phyloP scores from a whole-genome alignment of 2,888 invertebrate species.

The Tachina fera region DNA sequence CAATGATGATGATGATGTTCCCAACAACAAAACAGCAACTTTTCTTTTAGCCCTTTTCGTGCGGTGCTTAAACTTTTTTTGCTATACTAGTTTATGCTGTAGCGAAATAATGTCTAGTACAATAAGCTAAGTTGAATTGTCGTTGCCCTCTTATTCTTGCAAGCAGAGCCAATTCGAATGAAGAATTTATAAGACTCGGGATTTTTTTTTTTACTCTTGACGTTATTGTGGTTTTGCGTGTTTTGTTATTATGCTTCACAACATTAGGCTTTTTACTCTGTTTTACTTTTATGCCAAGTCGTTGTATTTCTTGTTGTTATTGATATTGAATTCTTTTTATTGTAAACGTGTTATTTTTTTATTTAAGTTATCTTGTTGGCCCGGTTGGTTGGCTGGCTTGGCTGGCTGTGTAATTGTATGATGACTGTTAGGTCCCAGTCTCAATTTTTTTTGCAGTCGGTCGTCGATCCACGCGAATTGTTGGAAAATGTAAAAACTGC shows the following conservation, averaged over 20 bases:
- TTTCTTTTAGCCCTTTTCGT: constrained; percentile 41
- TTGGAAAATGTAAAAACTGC: constrained; percentile 67
- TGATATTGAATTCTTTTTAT: constrained; percentile 43
- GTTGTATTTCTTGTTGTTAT: constrained; percentile 34
- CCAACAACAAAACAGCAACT: constrained; percentile 35
- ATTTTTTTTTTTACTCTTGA: constrained; percentile 25
- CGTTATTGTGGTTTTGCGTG: constrained; percentile 70
- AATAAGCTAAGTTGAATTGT: constrained; percentile 26
- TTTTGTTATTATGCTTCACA: constrained; percentile 71
- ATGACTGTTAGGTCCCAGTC: constrained; percentile 48
- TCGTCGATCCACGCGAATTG: constrained; percentile 72
- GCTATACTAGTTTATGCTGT: constrained; percentile 15
- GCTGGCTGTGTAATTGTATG: constrained; percentile 28
- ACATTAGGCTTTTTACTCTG: constrained; percentile 46
- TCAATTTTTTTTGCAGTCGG: constrained; percentile 51
- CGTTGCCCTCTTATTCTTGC: constrained; percentile 21
- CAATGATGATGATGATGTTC: constrained; percentile 20
- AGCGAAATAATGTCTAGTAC: constrained; percentile 26
- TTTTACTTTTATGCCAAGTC: constrained; percentile 53
- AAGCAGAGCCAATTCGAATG: constrained; percentile 14
- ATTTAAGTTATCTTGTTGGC: constrained; percentile 41
- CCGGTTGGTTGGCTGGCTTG: constrained; percentile 54
- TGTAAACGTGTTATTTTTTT: constrained; percentile 43
- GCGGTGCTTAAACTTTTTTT: constrained; percentile 12
- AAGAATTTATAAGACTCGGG: constrained; percentile 37